Conservation (phyloP, 2,797 vertebrate genomes). For the Sternotherus odoratus region DNA sequence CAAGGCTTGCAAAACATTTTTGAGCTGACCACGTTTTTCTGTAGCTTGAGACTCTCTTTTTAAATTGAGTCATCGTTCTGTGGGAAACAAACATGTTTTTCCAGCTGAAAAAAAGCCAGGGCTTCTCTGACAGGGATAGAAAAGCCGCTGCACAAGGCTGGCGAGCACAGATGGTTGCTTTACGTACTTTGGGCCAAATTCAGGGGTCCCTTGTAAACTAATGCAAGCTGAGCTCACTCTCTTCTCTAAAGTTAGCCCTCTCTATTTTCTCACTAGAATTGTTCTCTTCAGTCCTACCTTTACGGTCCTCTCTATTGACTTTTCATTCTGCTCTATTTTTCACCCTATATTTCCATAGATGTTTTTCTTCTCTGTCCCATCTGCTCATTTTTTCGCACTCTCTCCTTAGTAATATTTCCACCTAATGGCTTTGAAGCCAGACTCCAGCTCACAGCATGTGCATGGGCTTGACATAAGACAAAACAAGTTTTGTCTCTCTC, state of each 20-base stretch:
- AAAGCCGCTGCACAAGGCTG: not conserved
- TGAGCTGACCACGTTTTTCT: not conserved
- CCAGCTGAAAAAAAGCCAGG: not conserved
- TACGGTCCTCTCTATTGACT: not conserved
- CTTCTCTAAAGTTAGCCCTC: not conserved
- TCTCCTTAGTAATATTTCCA: not conserved
- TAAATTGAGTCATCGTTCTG: not conserved
- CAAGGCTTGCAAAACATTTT: not conserved
- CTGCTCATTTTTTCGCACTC: slow-evolving; percentile 25
- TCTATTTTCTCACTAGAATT: not conserved
- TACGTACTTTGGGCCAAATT: not conserved
- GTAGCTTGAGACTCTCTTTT: not conserved
- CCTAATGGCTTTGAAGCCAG: not conserved
- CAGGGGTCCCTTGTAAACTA: not conserved
- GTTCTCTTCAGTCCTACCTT: not conserved
- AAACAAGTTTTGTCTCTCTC: not conserved
- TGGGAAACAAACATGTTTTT: not conserved
- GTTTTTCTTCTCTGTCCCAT: not conserved
- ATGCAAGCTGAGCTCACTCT: not conserved
- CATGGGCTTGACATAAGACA: not conserved
- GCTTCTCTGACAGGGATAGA: not conserved
- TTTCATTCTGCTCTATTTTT: not conserved
- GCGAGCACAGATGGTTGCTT: not conserved
- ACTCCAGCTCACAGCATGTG: slow-evolving; percentile 14
- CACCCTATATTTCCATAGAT: not conserved